A percentile compares a stretch with the other conserved stretches of the same genome.
These are phyloP conservation scores for Drosophila atroscutellata DNA, from an alignment of 2,888 invertebrate genomes.

Conservation along the genomic window DNA sequence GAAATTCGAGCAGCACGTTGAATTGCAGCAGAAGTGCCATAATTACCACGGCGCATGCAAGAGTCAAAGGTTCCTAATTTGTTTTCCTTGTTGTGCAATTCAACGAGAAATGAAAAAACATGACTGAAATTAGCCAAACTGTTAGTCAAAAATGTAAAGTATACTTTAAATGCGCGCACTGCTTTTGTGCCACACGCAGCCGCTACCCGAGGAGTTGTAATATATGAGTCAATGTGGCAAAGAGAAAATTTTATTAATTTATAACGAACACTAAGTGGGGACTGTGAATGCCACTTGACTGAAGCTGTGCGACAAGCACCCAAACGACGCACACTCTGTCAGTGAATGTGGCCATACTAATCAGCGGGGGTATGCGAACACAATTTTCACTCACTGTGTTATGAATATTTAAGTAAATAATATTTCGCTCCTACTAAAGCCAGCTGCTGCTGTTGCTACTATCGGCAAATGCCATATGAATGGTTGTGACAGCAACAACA, in stretches of 20 bases:
- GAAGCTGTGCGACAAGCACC: slow-evolving; percentile 45
- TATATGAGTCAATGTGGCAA: slow-evolving; percentile 40
- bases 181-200: slow-evolving; percentile 21
- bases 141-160: slow-evolving; percentile 55
- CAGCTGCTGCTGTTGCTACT: slow-evolving; percentile 16
- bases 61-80: slow-evolving; percentile 26
- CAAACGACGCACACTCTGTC: background rate
- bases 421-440: slow-evolving; percentile 27
- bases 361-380: slow-evolving; percentile 49
- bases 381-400: slow-evolving; percentile 42
- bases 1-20: slow-evolving; percentile 27
- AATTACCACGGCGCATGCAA: slow-evolving; percentile 66
- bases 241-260: slow-evolving; percentile 68
- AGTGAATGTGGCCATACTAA: slow-evolving; percentile 47
- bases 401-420: slow-evolving; percentile 75
- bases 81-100: slow-evolving; percentile 11
- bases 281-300: slow-evolving; percentile 60
- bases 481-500: slow-evolving; percentile 58
- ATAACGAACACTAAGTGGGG: slow-evolving; percentile 44
- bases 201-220: background rate
- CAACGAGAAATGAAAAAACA: slow-evolving; percentile 45
- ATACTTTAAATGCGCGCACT: slow-evolving; percentile 49
- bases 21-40: slow-evolving; percentile 63
- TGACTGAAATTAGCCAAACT: slow-evolving; percentile 55
- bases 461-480: slow-evolving; percentile 29